Percentiles rank a stretch among this genome's conserved stretches.
These are phyloP conservation scores for Hyppa rectilinea DNA, from an alignment of 2,888 invertebrate genomes.

Conservation along the genomic window DNA sequence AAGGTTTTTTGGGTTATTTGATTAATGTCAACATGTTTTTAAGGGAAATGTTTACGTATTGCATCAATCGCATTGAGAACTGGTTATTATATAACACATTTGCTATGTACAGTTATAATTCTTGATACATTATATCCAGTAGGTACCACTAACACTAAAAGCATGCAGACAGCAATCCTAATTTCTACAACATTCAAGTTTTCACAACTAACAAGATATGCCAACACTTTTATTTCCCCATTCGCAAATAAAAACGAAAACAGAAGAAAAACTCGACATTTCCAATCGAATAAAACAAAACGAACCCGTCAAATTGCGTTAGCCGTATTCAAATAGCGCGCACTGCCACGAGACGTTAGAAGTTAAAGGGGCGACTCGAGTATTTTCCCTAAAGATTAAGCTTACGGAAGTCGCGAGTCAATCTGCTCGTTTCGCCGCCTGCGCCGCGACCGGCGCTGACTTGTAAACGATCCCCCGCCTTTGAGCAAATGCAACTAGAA, in stretches of 20 bases:
- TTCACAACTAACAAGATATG: constrained; percentile 28
- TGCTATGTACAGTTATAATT: not conserved
- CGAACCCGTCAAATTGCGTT: constrained; percentile 60
- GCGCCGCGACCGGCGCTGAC: constrained; percentile 65
- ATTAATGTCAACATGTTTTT: not conserved
- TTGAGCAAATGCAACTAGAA: constrained; percentile 65
- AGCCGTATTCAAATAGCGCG: constrained; percentile 60
- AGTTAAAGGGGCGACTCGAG: constrained; percentile 62
- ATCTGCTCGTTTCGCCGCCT: constrained; percentile 73
- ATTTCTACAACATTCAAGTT: constrained; percentile 15
- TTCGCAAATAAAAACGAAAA: constrained; percentile 52
- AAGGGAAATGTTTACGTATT: not conserved
- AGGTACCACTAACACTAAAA: not conserved
- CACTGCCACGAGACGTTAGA: constrained; percentile 60
- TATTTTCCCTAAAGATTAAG: constrained; percentile 75
- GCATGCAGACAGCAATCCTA: not conserved
- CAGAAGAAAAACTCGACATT: constrained; percentile 50
- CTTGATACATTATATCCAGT: not conserved
- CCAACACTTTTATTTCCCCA: constrained; percentile 32
- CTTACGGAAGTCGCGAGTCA: constrained; percentile 70
- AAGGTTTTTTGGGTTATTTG: not conserved
- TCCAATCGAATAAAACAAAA: constrained; percentile 62
- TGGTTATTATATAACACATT: not conserved
- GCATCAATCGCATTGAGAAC: too few species aligned
- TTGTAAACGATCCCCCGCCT: constrained; percentile 70